Conservation (phyloP, 2,797 vertebrate species). For the Cebuella pygmaea region DNA sequence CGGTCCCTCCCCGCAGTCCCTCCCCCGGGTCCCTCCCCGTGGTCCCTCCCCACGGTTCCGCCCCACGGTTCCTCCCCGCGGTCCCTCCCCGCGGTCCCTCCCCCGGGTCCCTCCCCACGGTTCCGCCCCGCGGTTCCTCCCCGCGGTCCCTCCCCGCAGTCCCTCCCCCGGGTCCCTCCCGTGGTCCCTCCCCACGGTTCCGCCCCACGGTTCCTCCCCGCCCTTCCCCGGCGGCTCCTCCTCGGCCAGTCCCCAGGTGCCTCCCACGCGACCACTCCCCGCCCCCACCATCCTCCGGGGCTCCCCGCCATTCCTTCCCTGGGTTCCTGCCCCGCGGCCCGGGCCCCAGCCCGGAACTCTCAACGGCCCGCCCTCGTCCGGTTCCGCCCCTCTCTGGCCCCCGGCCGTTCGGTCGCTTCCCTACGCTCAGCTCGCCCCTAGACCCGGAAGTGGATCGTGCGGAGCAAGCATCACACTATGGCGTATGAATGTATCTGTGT, state of each 20-base stretch:
- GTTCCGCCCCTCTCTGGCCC: neutral
- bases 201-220: neutral
- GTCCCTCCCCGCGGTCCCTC: rapidly evolving
- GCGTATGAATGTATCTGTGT: neutral
- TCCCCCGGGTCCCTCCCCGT: rapidly evolving
- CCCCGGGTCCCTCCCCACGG: rapidly evolving
- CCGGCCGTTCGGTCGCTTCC: neutral
- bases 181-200: no score
- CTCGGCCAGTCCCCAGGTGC: no score
- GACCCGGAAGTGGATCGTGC: neutral
- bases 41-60: rapidly evolving
- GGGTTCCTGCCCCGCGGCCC: no score
- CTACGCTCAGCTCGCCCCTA: neutral
- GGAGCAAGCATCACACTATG: neutral
- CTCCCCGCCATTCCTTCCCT: neutral
- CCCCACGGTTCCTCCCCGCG: neutral
- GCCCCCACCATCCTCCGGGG: no score
- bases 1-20: no score
- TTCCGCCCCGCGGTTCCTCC: no score
- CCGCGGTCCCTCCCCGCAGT: neutral
- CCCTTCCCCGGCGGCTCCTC: neutral
- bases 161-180: neutral
- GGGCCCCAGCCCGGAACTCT: rapidly evolving
- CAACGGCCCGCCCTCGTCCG: neutral
- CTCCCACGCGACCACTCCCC: neutral